Evolutionary conservation across 2,113 vertebrate genomes (phyloP).

Genomic region (Zosterops lateralis): DNA sequence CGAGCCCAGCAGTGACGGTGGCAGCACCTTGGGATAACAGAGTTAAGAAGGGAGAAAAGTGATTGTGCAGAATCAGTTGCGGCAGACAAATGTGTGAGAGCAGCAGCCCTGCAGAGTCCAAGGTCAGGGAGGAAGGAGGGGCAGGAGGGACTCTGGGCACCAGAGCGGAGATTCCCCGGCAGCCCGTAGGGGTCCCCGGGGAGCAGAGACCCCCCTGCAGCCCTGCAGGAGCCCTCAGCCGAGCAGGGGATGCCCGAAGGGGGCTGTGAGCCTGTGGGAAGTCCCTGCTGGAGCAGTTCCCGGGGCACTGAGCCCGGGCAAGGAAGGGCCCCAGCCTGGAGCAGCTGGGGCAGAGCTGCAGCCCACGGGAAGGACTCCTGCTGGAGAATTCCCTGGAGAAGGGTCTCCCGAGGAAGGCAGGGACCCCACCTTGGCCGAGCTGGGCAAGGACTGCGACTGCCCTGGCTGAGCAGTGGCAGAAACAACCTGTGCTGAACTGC

Average conservation of each 20-base stretch:
- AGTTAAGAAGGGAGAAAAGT: background rate
- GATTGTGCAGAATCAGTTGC: background rate
- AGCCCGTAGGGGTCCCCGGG: background rate
- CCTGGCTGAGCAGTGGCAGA: background rate
- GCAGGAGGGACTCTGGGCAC: background rate
- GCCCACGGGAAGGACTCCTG: background rate
- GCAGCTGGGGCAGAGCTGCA: background rate
- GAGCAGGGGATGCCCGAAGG: background rate
- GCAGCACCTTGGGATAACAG: background rate
- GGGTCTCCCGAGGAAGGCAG: background rate
- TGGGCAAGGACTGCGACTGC: background rate
- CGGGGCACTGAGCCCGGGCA: background rate
- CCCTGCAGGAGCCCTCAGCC: background rate
- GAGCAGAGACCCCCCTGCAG: background rate
- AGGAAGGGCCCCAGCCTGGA: background rate
- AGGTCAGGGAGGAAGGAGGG: background rate
- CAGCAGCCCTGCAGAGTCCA: background rate
- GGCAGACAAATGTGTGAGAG: background rate
- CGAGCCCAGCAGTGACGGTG: background rate
- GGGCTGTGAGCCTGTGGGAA: background rate
- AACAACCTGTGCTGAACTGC: background rate
- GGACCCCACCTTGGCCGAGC: background rate
- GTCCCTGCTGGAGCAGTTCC: rapidly evolving
- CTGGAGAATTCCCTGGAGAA: background rate
- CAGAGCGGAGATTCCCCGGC: background rate